Percentiles rank a stretch among this genome's conserved stretches.
These are phyloP conservation scores for Drosophila paramelanica DNA, from an alignment of 2,888 invertebrate genomes.

Conservation along the genomic window DNA sequence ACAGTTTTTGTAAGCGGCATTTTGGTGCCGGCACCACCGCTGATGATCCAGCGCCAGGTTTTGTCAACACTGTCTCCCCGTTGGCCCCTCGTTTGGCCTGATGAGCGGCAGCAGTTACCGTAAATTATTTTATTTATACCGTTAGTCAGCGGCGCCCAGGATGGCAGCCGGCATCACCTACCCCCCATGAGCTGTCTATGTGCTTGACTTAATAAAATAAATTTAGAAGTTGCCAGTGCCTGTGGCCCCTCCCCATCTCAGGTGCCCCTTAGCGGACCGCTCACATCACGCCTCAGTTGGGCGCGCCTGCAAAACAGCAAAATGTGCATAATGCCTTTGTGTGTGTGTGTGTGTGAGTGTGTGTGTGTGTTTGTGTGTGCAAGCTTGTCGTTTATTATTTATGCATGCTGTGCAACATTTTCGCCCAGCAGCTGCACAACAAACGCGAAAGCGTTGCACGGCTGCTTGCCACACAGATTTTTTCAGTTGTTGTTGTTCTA, in stretches of 20 bases:
- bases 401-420: slow-evolving; percentile 79
- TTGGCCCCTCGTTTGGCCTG: slow-evolving; percentile 51
- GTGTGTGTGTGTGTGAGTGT: slow-evolving; percentile 10
- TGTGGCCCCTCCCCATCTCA: background rate
- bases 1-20: slow-evolving; percentile 69
- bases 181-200: slow-evolving; percentile 62
- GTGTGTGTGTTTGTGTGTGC: slow-evolving; percentile 10
- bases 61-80: slow-evolving; percentile 64
- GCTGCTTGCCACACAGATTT: slow-evolving; percentile 52
- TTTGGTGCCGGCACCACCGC: slow-evolving; percentile 51
- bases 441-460: slow-evolving; percentile 66
- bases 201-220: slow-evolving; percentile 80
- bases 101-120: slow-evolving; percentile 80
- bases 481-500: slow-evolving; percentile 10
- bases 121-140: slow-evolving; percentile 76
- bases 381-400: slow-evolving; percentile 75
- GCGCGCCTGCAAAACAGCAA: slow-evolving; percentile 63
- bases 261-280: background rate
- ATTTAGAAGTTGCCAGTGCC: slow-evolving; percentile 65
- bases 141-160: slow-evolving; percentile 47
- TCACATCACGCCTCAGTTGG: slow-evolving; percentile 56
- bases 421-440: slow-evolving; percentile 74
- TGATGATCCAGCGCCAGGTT: slow-evolving; percentile 71
- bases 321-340: slow-evolving; percentile 70
- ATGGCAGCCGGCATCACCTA: slow-evolving; percentile 21